These are phyloP conservation scores for Chrysotoxum bicinctum DNA, from an alignment of 2,888 invertebrate species.

Conservation along the genomic window DNA sequence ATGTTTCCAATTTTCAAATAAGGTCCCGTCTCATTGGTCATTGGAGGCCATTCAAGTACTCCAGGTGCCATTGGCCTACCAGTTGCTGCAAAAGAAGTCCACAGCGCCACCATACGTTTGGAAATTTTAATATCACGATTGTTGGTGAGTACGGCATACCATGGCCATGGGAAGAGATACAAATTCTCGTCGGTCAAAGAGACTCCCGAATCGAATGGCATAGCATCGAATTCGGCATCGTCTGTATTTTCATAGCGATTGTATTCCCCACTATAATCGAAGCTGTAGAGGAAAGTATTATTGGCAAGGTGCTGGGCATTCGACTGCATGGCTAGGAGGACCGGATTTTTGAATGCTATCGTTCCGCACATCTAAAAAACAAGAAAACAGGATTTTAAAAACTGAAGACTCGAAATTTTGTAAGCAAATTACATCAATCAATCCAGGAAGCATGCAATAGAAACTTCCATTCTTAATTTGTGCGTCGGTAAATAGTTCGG, in stretches of 20 bases:
- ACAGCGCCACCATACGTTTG: conserved; percentile 81
- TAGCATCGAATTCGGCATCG: conserved; percentile 77
- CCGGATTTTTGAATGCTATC: conserved; percentile 82
- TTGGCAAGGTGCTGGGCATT: conserved; percentile 79
- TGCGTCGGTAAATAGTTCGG: conserved; percentile 76
- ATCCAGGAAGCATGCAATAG: conserved; percentile 81
- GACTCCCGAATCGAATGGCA: conserved; percentile 82
- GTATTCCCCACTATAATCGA: conserved; percentile 82
- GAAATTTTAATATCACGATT: conserved; percentile 81
- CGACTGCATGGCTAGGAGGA: conserved; percentile 80
- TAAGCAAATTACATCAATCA: conserved; percentile 82
- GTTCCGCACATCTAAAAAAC: conserved; percentile 71
- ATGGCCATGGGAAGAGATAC: conserved; percentile 83
- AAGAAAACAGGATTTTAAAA: too few species aligned
- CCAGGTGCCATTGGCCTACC: conserved; percentile 78
- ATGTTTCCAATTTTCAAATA: conserved; percentile 79
- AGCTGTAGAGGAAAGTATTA: conserved; percentile 82
- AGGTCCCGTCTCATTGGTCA: conserved; percentile 79
- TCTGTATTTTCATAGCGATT: conserved; percentile 80
- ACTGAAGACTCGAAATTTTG: neutral
- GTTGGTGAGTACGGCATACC: conserved; percentile 77
- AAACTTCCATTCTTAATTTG: conserved; percentile 81
- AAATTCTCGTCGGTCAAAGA: conserved; percentile 84
- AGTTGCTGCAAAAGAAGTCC: conserved; percentile 80
- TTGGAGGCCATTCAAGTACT: conserved; percentile 78